Conservation (phyloP, 2,113 vertebrate species). For the Dinomys branickii region DNA sequence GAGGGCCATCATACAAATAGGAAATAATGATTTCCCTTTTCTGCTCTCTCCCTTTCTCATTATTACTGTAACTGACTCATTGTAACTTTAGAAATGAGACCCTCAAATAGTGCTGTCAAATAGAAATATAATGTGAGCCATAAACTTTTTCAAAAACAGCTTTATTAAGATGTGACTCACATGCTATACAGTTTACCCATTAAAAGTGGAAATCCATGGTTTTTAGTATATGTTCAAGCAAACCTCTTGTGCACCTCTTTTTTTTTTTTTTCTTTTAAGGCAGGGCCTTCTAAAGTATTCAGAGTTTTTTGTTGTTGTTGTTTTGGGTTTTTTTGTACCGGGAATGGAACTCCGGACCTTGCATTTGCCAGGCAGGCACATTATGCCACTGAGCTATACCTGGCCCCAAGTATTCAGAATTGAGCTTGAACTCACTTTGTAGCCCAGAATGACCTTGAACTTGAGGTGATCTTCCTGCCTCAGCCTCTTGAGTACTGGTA, state of each 20-base stretch:
- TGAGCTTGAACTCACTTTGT: too few species aligned
- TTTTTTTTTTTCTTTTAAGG: too few species aligned
- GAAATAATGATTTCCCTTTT: slow-evolving; percentile 37
- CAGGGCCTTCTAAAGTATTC: too few species aligned
- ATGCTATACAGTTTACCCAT: neutral
- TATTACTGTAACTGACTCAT: neutral
- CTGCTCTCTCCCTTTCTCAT: slow-evolving; percentile 11
- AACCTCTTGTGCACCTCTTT: neutral
- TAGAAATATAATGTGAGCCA: neutral
- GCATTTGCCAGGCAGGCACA: too few species aligned
- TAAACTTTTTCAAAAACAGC: neutral
- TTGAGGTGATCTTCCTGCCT: too few species aligned
- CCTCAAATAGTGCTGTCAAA: neutral
- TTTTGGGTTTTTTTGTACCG: too few species aligned
- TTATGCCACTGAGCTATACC: too few species aligned
- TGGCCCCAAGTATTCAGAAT: too few species aligned
- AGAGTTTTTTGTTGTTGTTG: too few species aligned
- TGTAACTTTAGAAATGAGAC: neutral
- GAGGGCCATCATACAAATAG: neutral
- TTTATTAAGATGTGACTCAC: neutral
- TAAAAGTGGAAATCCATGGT: neutral
- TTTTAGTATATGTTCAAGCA: neutral
- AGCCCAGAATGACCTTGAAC: too few species aligned
- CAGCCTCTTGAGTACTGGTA: too few species aligned
- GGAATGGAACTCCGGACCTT: too few species aligned